Evolutionary conservation across 2,888 invertebrate genomes (phyloP), one percentile per base, ranked within the genome.

Genomic region (Dasypogon diadema): DNA sequence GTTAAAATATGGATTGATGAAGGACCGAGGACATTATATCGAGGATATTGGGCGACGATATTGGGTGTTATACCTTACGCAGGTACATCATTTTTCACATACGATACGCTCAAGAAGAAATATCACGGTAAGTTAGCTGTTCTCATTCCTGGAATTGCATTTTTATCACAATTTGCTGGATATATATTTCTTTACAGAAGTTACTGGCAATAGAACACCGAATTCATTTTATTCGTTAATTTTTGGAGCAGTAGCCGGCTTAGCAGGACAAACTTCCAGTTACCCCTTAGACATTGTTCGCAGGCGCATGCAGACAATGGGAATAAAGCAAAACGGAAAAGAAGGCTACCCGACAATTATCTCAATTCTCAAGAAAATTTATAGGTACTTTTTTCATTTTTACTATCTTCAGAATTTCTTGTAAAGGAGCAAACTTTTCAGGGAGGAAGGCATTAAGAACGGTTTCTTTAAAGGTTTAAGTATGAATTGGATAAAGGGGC

Each of bases 381-480:
- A 93, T 83, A 89, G 88, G 92, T 94, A 86, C 83, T 90, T n/a
- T 16, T n/a, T 10, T 12, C 42, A 12, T 3, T 42, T 42, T 12
- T 8, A 6, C n/a, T 12, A 12, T 42, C 2, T 12, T 12, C n/a
- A 12, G 8, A n/a, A 12, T 42, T 42, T 42, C n/a, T 42, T 30
- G 6, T 6, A 5, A 5, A 30, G 10, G 34, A 1, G 34, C 34
- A 5, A 5, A 30, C n/a, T 30, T 42, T 42, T 12, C 87, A 95
- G 95, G 75, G 91, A 91, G 80, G 99, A 99, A 86, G 99, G 99
- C 30, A 84, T 95, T 24, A 90, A 90, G 84, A 89, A 91, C 68
- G 99, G 99, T 0, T 93, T 98, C 85, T 99, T 95, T 89, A 99
- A 99, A 87, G 99, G 99, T 0, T 90, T 99, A n/a, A 96, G 96